These are phyloP conservation scores for Corythornis cristatus DNA, from an alignment of 2,113 vertebrate genomes.

Conservation along the genomic window DNA sequence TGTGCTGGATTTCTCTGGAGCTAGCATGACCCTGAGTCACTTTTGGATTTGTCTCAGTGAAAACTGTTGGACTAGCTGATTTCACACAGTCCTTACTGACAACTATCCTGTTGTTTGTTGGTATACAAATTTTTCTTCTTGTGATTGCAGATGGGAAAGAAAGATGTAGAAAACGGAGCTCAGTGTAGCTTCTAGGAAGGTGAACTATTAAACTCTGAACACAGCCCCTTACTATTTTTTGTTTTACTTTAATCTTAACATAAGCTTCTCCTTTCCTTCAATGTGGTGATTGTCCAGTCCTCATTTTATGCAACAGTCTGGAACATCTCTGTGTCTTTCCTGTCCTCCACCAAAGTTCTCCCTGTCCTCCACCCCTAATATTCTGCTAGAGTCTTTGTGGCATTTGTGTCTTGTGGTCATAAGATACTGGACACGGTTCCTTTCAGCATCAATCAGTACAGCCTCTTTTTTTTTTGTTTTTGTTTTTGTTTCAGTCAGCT, in stretches of 20 bases:
- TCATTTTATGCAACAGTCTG: not conserved
- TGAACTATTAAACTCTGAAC: not conserved
- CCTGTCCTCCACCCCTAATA: not conserved
- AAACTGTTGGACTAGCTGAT: not conserved
- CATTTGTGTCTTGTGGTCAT: not conserved
- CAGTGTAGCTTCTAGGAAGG: not conserved
- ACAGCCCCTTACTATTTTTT: not conserved
- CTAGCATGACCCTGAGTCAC: not conserved
- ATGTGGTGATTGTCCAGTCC: not conserved
- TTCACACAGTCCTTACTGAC: not conserved
- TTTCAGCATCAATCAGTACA: not conserved
- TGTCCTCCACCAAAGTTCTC: not conserved
- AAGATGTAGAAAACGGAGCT: not conserved
- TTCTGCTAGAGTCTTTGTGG: not conserved
- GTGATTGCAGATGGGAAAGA: not conserved
- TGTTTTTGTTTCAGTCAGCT: not conserved
- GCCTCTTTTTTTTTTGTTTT: not conserved
- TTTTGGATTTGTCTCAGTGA: not conserved
- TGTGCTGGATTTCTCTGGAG: not conserved
- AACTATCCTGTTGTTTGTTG: not conserved
- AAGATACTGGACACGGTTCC: not conserved
- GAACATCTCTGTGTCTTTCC: not conserved
- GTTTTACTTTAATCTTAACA: not conserved
- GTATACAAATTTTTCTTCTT: constrained; percentile 2
- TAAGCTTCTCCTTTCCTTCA: not conserved